These are phyloP conservation scores for Rhabdomys dilectus DNA, from an alignment of 2,113 vertebrate species.

Conservation along the genomic window DNA sequence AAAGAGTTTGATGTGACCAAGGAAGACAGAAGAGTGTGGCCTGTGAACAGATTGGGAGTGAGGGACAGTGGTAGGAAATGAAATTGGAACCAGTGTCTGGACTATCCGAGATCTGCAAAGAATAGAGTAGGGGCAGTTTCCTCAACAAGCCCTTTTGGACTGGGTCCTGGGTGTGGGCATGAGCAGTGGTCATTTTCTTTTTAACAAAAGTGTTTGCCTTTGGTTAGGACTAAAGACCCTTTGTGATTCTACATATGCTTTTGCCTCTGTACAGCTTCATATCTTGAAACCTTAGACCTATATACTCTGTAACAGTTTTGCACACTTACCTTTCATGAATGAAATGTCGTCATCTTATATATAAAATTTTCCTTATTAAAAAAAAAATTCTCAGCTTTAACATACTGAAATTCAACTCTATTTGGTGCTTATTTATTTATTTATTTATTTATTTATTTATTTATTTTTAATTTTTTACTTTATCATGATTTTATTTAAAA, in stretches of 20 bases:
- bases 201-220: neutral
- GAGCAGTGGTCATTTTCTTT: neutral
- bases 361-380: neutral
- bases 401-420: neutral
- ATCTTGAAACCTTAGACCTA: neutral
- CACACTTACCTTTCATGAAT: neutral
- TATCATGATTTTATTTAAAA: conserved; percentile 6
- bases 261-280: neutral
- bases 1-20: neutral
- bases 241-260: neutral
- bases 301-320: neutral
- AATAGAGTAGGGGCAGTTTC: neutral
- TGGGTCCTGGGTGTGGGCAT: neutral
- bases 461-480: neutral
- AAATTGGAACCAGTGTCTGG: neutral
- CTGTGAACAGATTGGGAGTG: neutral
- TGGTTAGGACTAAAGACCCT: neutral
- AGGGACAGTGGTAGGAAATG: neutral
- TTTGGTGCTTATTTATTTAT: neutral
- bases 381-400: conserved; percentile 44
- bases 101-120: neutral
- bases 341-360: neutral
- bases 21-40: neutral
- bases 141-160: neutral
- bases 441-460: no score